A percentile compares a stretch with the other conserved stretches of the same genome.
phyloP scores from a whole-genome alignment of 2,797 vertebrate species.

The Neosilurus mollespiculum region DNA sequence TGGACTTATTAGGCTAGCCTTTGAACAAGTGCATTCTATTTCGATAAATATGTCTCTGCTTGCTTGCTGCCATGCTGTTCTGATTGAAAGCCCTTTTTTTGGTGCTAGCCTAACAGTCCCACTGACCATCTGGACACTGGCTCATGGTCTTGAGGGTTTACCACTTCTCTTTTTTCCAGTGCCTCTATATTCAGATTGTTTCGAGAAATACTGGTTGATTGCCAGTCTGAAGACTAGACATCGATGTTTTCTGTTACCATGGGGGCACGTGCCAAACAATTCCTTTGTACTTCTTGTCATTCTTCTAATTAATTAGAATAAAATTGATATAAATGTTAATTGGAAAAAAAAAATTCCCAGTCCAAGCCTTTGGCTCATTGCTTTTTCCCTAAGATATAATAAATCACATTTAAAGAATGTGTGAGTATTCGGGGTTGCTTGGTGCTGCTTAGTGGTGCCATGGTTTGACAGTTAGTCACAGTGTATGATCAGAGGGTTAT shows the following conservation, averaged over 20 bases:
- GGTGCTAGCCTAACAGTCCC: conserved; percentile 59
- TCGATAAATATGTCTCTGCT: conserved; percentile 49
- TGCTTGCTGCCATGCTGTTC: conserved; percentile 52
- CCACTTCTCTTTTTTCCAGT: conserved; percentile 63
- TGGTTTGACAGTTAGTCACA: neutral
- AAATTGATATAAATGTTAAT: conserved; percentile 61
- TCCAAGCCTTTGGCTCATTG: neutral
- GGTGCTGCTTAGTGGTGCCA: neutral
- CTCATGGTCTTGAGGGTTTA: conserved; percentile 65
- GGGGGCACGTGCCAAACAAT: conserved; percentile 1
- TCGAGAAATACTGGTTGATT: conserved; percentile 60
- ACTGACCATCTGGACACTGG: conserved; percentile 72
- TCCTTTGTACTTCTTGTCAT: conserved; percentile 38
- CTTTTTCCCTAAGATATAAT: neutral
- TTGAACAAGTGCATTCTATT: conserved; percentile 46
- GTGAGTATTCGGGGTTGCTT: neutral
- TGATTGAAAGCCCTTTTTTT: conserved; percentile 67
- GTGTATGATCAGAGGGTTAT: neutral
- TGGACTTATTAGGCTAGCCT: conserved; percentile 49
- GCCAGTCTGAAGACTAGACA: conserved; percentile 35
- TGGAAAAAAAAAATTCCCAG: conserved; percentile 42
- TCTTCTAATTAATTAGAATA: conserved; percentile 60
- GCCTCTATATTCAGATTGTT: conserved; percentile 63
- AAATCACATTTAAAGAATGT: conserved; percentile 2
- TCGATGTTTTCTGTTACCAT: neutral